phyloP scores from a whole-genome alignment of 2,113 vertebrate genomes.

The Gorsachius goisagi region DNA sequence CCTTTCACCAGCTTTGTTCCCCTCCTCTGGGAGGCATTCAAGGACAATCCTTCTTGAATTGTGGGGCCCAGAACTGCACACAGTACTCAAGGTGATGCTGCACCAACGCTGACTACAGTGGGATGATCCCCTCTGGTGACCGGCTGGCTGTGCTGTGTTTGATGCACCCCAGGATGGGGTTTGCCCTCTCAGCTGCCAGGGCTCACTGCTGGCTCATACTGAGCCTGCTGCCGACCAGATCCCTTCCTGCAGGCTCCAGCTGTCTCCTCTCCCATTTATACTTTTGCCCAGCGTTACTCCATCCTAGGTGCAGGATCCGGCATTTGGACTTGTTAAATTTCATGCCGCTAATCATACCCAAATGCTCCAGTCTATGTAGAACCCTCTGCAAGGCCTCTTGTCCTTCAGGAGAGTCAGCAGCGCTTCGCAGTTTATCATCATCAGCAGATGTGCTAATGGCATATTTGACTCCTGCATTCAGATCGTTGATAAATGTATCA shows the following conservation, averaged over 20 bases:
- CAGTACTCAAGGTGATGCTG: rapidly evolving
- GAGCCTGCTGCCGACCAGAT: neutral
- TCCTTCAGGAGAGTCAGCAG: neutral
- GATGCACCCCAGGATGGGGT: too few relatives aligned
- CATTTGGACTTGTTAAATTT: neutral
- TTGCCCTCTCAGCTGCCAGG: neutral
- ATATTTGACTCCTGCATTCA: neutral
- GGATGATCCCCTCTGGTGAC: neutral
- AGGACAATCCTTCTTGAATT: neutral
- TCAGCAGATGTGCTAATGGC: neutral
- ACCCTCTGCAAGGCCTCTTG: neutral
- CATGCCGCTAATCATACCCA: neutral
- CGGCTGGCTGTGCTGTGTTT: rapidly evolving
- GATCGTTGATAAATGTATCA: neutral
- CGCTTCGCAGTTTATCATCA: neutral
- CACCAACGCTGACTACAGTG: rapidly evolving
- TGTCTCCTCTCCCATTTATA: neutral
- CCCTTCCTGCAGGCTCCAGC: neutral
- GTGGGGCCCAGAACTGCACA: neutral
- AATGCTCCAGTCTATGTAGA: neutral
- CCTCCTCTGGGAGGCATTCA: too few relatives aligned
- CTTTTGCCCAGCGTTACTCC: neutral
- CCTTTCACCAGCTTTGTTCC: too few relatives aligned
- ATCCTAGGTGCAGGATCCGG: neutral
- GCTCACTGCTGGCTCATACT: neutral